Evolutionary conservation across 37 sponge, comb jelly and placozoan species (phyloP).

Genomic region (Oscarella lobularis): DNA sequence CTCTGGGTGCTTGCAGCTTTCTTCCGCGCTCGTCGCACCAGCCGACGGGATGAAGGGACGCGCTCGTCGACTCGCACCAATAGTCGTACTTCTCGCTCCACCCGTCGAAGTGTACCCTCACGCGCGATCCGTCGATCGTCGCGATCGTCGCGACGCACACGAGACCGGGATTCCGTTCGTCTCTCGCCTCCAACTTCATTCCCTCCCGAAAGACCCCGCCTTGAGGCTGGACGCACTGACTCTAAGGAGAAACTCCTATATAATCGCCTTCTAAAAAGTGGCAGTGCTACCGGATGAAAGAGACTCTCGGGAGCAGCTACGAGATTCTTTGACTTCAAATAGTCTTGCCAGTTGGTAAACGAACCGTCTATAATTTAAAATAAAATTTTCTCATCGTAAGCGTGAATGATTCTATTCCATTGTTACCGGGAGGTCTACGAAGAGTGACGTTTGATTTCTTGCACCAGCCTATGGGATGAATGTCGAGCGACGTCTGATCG

Average conservation of each 20-base stretch:
- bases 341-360: background rate
- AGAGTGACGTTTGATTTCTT: too few relatives aligned
- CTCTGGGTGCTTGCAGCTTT: slow-evolving; percentile 11
- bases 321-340: background rate
- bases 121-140: background rate
- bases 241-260: too few relatives aligned
- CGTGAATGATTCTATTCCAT: too few relatives aligned
- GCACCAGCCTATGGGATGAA: too few relatives aligned
- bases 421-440: too few relatives aligned
- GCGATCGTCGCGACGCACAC: slow-evolving; percentile 3
- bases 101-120: slow-evolving; percentile 71
- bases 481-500: too few relatives aligned
- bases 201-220: too few relatives aligned
- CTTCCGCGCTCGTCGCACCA: slow-evolving; percentile 17
- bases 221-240: too few relatives aligned
- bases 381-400: too few relatives aligned
- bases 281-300: background rate
- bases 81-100: slow-evolving; percentile 43
- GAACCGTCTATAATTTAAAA: too few relatives aligned
- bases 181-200: background rate
- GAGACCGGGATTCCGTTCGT: background rate
- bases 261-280: too few relatives aligned
- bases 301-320: background rate
- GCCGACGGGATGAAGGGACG: slow-evolving; percentile 28
- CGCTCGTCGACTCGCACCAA: slow-evolving; percentile 30